These are phyloP conservation scores for Magallana angulata DNA, from an alignment of 1,140 invertebrate genomes.

Conservation along the genomic window DNA sequence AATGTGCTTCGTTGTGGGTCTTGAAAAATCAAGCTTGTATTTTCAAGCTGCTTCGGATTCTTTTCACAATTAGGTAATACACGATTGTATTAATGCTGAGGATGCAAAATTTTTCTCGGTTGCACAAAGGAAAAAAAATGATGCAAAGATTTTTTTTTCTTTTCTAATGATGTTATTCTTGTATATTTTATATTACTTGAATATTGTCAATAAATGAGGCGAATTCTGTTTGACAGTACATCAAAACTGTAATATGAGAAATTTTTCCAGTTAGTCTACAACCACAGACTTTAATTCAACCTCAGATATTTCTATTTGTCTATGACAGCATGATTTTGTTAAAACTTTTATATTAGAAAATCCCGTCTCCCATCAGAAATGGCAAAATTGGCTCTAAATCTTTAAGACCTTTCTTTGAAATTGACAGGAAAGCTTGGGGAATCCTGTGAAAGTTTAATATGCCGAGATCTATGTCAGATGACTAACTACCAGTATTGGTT, in stretches of 20 bases:
- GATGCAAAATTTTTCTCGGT: not conserved
- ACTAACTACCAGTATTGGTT: conserved; percentile 20
- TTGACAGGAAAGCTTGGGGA: conserved; percentile 20
- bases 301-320: conserved; percentile 31
- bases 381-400: conserved; percentile 45
- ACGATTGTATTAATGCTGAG: conserved; percentile 9
- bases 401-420: conserved; percentile 26
- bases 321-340: conserved; percentile 35
- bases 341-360: conserved; percentile 43
- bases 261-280: not conserved
- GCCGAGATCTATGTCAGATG: conserved; percentile 32
- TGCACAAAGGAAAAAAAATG: not conserved
- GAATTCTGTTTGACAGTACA: not conserved
- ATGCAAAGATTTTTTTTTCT: not conserved
- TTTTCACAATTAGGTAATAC: not conserved
- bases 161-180: not conserved
- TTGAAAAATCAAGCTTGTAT: conserved; percentile 24
- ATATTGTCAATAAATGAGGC: not conserved
- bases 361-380: conserved; percentile 16
- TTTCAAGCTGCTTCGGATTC: conserved; percentile 20
- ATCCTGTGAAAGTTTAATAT: conserved; percentile 47
- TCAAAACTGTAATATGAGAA: not conserved
- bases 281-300: conserved; percentile 11
- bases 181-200: not conserved
- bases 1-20: conserved; percentile 16